Evolutionary conservation across 2,113 vertebrate species (phyloP).

Genomic region (Oplegnathus fasciatus): DNA sequence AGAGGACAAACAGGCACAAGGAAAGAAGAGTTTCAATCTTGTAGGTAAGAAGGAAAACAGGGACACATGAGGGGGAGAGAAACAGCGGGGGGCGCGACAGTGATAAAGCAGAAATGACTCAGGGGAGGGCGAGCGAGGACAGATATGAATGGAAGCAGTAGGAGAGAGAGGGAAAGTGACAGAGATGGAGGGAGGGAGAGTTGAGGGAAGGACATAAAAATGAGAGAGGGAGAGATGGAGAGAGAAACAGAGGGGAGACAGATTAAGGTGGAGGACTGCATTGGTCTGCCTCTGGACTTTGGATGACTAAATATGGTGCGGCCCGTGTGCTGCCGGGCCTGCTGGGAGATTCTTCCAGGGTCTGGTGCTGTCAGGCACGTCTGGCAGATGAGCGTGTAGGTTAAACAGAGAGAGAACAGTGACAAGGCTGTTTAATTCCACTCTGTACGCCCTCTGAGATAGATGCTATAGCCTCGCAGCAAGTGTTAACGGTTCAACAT

Average conservation of each 20-base stretch:
- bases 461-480: conserved; percentile 34
- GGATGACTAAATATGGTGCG: conserved; percentile 84
- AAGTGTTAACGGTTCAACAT: conserved; percentile 29
- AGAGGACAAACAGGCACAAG: conserved; percentile 30
- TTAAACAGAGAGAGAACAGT: conserved; percentile 76
- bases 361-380: conserved; percentile 73
- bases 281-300: conserved; percentile 61
- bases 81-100: conserved; percentile 41
- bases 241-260: conserved; percentile 52
- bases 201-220: conserved; percentile 58
- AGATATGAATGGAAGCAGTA: conserved; percentile 61
- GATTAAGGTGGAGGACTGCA: conserved; percentile 64
- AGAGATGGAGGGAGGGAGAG: conserved; percentile 59
- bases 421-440: conserved; percentile 70
- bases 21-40: conserved; percentile 1
- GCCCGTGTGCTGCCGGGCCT: conserved; percentile 60
- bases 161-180: conserved; percentile 62
- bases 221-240: conserved; percentile 49
- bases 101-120: conserved; percentile 63
- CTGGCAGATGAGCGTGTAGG: conserved; percentile 71
- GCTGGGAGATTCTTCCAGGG: conserved; percentile 69
- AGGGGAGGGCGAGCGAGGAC: conserved; percentile 53
- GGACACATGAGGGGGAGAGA: conserved; percentile 19
- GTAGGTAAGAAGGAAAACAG: conserved; percentile 25
- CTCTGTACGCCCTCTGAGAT: conserved; percentile 38